Evolutionary conservation across 2,888 invertebrate species (phyloP).

Genomic region (Cheilosia vernalis): DNA sequence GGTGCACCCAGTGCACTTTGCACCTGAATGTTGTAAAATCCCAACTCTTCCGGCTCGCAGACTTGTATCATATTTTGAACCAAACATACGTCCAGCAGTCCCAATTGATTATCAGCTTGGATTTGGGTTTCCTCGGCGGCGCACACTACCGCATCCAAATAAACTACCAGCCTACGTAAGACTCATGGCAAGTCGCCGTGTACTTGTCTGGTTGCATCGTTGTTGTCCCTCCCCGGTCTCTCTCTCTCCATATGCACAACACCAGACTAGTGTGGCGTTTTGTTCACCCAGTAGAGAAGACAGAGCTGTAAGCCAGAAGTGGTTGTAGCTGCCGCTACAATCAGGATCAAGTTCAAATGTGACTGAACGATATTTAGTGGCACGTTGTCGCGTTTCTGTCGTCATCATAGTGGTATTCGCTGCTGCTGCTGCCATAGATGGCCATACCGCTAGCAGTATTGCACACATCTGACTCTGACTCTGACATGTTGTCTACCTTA

Average conservation of each 20-base stretch:
- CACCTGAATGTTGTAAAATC: slow-evolving; percentile 28
- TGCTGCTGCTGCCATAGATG: slow-evolving; percentile 54
- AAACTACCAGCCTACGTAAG: slow-evolving; percentile 63
- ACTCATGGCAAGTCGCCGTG: slow-evolving; percentile 40
- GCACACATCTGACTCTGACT: slow-evolving; percentile 29
- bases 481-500: slow-evolving; percentile 52
- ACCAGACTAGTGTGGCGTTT: slow-evolving; percentile 21
- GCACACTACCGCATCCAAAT: slow-evolving; percentile 9
- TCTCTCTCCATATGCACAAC: slow-evolving; percentile 20
- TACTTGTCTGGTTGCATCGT: slow-evolving; percentile 55
- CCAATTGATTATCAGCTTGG: slow-evolving; percentile 42
- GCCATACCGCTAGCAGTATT: slow-evolving; percentile 57
- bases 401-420: slow-evolving; percentile 52
- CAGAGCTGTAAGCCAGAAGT: slow-evolving; percentile 29
- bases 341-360: slow-evolving; percentile 75
- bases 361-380: slow-evolving; percentile 71
- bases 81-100: slow-evolving; percentile 25
- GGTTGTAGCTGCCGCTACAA: slow-evolving; percentile 27
- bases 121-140: slow-evolving; percentile 20
- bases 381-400: slow-evolving; percentile 56
- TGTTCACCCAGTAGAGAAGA: slow-evolving; percentile 34
- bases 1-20: slow-evolving; percentile 39
- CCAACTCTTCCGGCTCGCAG: slow-evolving; percentile 25
- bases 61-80: slow-evolving; percentile 45
- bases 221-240: slow-evolving; percentile 1